phyloP scores from a whole-genome alignment of 2,797 vertebrate species.

The Oophaga sylvatica region DNA sequence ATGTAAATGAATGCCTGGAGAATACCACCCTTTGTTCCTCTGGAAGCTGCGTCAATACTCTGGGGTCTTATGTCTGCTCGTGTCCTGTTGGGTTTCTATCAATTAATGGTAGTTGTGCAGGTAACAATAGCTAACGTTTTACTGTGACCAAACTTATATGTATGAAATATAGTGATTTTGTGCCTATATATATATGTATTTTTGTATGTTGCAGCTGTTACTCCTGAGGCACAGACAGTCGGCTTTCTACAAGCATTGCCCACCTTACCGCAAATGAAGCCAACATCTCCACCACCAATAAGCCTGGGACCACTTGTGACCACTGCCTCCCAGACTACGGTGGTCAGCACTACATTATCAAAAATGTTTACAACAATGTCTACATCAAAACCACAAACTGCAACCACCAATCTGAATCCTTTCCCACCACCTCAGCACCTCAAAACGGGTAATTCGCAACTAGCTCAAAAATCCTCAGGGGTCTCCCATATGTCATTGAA shows the following conservation, averaged over 20 bases:
- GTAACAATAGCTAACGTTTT: conserved; percentile 31
- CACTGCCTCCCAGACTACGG: background rate
- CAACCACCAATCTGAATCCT: conserved; percentile 29
- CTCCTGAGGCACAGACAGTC: conserved; percentile 28
- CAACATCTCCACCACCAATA: conserved; percentile 1
- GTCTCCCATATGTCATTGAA: conserved; percentile 50
- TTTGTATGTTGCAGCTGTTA: conserved; percentile 3
- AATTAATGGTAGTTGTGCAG: conserved; percentile 39
- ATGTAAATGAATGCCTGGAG: conserved; percentile 55
- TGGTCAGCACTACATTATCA: background rate
- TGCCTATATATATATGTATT: background rate
- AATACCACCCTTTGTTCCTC: conserved; percentile 40
- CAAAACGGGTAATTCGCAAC: conserved; percentile 40
- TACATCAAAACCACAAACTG: conserved; percentile 48
- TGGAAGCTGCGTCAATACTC: conserved; percentile 48
- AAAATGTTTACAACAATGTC: conserved; percentile 21
- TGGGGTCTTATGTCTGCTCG: conserved; percentile 52
- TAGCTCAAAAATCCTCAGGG: conserved; percentile 50
- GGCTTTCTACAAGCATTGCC: conserved; percentile 29
- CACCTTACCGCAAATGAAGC: background rate
- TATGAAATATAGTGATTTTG: background rate
- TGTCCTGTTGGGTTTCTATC: conserved; percentile 48
- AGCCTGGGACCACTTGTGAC: background rate
- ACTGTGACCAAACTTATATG: background rate
- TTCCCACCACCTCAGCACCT: conserved; percentile 52